Conservation (phyloP, 1,140 invertebrate genomes). For the Cherax destructor region DNA sequence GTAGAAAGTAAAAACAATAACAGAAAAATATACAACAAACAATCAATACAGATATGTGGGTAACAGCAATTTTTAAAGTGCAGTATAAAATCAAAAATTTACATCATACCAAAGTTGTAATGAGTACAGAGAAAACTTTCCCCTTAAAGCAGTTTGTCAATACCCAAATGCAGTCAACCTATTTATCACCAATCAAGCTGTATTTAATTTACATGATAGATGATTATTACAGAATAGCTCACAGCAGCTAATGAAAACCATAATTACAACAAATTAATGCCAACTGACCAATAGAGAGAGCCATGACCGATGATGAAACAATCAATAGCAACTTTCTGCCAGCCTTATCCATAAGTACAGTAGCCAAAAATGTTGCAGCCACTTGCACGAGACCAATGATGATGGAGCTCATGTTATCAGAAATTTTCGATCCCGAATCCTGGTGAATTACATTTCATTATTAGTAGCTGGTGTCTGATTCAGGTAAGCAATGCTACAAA, state of each 20-base stretch:
- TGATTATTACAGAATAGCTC: background rate
- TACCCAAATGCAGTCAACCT: too few relatives aligned
- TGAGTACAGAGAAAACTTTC: too few relatives aligned
- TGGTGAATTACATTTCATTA: background rate
- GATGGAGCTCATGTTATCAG: constrained; percentile 74
- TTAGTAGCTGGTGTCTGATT: background rate
- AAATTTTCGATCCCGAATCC: constrained; percentile 28
- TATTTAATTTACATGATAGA: background rate
- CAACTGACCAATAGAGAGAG: constrained; percentile 72
- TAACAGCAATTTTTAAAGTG: too few relatives aligned
- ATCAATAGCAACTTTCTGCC: constrained; percentile 79
- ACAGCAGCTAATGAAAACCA: background rate
- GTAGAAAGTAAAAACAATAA: too few relatives aligned
- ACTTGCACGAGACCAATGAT: constrained; percentile 84
- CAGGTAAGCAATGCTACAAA: too few relatives aligned
- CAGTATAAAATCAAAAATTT: too few relatives aligned
- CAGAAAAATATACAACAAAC: too few relatives aligned
- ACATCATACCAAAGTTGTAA: too few relatives aligned
- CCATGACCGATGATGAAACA: constrained; percentile 81
- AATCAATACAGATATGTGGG: too few relatives aligned
- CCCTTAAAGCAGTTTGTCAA: too few relatives aligned
- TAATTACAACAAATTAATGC: background rate
- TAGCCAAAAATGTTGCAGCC: constrained; percentile 78
- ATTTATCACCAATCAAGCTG: too few relatives aligned
- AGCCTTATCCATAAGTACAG: constrained; percentile 78